These are phyloP conservation scores for Lerista edwardsae DNA, from an alignment of 2,797 vertebrate genomes.

Conservation along the genomic window DNA sequence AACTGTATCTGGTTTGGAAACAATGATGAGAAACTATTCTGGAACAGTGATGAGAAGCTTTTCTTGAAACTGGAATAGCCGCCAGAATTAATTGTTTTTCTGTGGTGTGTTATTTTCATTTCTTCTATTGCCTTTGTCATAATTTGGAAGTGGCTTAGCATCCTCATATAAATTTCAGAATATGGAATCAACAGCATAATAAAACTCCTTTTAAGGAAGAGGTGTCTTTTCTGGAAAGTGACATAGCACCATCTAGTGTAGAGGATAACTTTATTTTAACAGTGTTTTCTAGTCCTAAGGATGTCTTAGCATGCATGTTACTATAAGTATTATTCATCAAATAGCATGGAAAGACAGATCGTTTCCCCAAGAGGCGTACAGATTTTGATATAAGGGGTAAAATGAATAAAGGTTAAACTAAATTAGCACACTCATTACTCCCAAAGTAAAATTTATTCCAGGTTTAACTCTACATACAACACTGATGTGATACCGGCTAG, in stretches of 20 bases:
- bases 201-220: slow-evolving; percentile 7
- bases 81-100: slow-evolving; percentile 45
- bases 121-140: slow-evolving; percentile 38
- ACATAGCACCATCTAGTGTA: slow-evolving; percentile 83
- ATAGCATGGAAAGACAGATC: no score
- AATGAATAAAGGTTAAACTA: not conserved
- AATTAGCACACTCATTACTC: not conserved
- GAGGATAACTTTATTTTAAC: slow-evolving; percentile 42
- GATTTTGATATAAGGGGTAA: not conserved
- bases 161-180: slow-evolving; percentile 48
- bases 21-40: slow-evolving; percentile 11
- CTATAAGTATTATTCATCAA: not conserved
- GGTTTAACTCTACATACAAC: not conserved
- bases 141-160: slow-evolving; percentile 39
- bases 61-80: slow-evolving; percentile 28
- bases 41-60: not conserved
- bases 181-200: slow-evolving; percentile 18
- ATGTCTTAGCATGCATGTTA: slow-evolving; percentile 25
- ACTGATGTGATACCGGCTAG: not conserved
- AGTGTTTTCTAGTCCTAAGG: slow-evolving; percentile 28
- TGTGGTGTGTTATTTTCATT: slow-evolving; percentile 34
- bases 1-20: slow-evolving; percentile 3
- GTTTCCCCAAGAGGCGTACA: no score
- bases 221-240: slow-evolving; percentile 68
- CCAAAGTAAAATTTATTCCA: not conserved